Base-by-base conservation (phyloP, 2,888 invertebrate genomes). In the Harpalus rufipes region DNA sequence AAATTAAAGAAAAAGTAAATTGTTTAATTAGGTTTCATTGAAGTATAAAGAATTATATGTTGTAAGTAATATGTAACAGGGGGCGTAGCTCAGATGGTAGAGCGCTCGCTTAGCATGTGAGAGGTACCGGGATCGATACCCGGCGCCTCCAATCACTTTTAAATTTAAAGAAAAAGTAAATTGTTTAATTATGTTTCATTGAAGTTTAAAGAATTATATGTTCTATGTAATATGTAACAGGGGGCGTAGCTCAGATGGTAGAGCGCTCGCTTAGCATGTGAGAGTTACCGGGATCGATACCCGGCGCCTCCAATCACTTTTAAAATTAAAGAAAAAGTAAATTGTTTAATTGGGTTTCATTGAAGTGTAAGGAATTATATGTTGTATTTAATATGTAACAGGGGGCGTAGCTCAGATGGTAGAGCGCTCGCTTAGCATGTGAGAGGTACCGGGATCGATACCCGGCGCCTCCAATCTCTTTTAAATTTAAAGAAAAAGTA, bases 381-480 rank as follows among this genome's bases (percentile, higher is more conserved):
- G 0, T 32, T 6, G 32, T 32, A 32, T 32, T 0, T 6, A 32
- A 51, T 51, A 51, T 51, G 44, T 12, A 63, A 63, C 21, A 82
- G 84, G 87, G 89, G 89, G 89, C 89, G 92, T 92, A 92, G 92
- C 92, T 92, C 92, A 92, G 91, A 92, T 92, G 92, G 92, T 92
- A 92, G 92, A 92, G 92, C 92, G 92, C 92, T 92, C 92, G 92
- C 91, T 92, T 92, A 92, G 92, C 92, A 92, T 92, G 92, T 91
- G 92, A 92, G 92, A 92, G 92, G 92, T 92, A 92, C 92, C 91
- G 92, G 92, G 92, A 92, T 92, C 92, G 92, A 92, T 92, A 87
- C 90, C 90, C 90, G 90, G 90, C 90, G 90, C 90, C 90, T 90
- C 90, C 90, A 90, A 86, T 32, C 3, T 4, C 32, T 32, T 32